Evolutionary conservation across 35 echinoderm and acorn worm species (phyloP), one percentile per base, ranked within the genome.

Genomic region (Heliocidaris tuberculata): DNA sequence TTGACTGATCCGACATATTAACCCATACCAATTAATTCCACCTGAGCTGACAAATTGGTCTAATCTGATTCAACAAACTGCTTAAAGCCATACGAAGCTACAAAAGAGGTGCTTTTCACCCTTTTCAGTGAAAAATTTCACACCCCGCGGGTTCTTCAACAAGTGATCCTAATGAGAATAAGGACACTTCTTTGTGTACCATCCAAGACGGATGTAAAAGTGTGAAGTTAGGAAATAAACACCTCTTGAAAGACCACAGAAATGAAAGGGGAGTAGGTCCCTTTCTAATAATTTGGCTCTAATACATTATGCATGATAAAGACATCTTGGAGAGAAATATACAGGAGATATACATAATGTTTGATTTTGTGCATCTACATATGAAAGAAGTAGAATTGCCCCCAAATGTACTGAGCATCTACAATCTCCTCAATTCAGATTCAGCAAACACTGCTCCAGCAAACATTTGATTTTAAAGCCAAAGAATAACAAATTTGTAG

Each of bases 11-110:
- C 92, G 31, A 65, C 31, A 32, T 32, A 94, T 56, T 94, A 78
- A 78, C 65, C 65, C 65, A 78, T 21, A 78, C 88, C 32, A 90
- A 93, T 93, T 42, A 54, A 59, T 30, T 48, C 59, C 70, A 94
- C 59, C 49, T 65, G 54, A 94, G 50, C 54, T 94, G 92, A 65
- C 52, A 59, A 30, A 94, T 32, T 94, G 24, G 59, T 31, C 0
- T 78, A 78, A 78, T 78, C 65, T 78, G 65, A 78, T 21, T 78
- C 65, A 78, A 78, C 27, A 78, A 78, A 19, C 21, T 10, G 52
- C 52, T 56, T 56, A 56, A 56, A 12, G 52, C 65, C 4, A 27
- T 27, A 78, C 27, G 65, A 78, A 78, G 21, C 65, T 24, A 78
- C 8, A 9, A 15, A 78, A n/a, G 21, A n/a, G 65, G 65, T 78